Conservation (phyloP, 2,113 vertebrate genomes). For the Catagonus wagneri region DNA sequence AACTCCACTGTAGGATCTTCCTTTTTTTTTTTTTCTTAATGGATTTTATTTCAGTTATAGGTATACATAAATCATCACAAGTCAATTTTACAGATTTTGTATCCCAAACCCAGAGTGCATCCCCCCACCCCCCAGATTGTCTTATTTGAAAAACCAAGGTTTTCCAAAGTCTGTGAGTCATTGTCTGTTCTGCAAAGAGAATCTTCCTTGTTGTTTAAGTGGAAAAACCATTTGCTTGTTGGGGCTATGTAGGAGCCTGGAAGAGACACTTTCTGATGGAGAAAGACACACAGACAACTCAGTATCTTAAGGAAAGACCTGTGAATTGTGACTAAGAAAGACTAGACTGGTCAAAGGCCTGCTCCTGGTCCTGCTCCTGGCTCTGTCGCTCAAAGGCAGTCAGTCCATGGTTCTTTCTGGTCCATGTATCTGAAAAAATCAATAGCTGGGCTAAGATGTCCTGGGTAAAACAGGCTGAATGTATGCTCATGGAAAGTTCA, state of each 20-base stretch:
- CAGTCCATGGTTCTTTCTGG: neutral
- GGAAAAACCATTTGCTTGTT: neutral
- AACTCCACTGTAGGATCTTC: neutral
- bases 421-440: conserved; percentile 20
- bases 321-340: neutral
- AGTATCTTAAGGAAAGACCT: neutral
- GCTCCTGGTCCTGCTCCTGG: neutral
- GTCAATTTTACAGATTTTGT: too few species aligned
- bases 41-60: too few species aligned
- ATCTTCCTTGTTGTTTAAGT: neutral
- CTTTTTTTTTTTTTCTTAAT: too few species aligned
- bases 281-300: neutral
- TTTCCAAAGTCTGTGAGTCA: too few species aligned
- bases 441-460: neutral
- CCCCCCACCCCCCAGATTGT: too few species aligned
- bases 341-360: neutral
- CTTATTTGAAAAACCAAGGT: too few species aligned
- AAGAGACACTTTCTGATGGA: neutral
- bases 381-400: neutral
- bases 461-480: neutral
- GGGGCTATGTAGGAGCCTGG: neutral
- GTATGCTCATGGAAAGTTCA: neutral
- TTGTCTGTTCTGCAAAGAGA: too few species aligned
- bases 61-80: too few species aligned
- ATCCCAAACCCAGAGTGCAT: too few species aligned